Conservation (phyloP, 2,113 vertebrate species). For the Spea multiplicata region DNA sequence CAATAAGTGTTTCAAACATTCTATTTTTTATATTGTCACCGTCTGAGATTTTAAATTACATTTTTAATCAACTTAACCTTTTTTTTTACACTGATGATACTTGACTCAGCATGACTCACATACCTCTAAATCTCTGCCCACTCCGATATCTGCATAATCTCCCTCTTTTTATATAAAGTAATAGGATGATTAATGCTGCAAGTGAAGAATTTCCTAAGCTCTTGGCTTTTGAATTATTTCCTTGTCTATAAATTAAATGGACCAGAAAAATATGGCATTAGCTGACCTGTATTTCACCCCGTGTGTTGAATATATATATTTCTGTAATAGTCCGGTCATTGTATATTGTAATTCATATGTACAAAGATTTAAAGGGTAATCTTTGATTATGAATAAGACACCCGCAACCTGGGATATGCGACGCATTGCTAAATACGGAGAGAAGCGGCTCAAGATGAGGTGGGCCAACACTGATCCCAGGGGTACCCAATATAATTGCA, state of each 20-base stretch:
- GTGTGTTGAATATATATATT: not conserved
- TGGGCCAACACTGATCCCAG: too few species aligned
- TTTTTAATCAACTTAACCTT: constrained; percentile 6
- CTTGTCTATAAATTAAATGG: not conserved
- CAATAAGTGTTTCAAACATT: not conserved
- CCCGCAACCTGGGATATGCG: too few species aligned
- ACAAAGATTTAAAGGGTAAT: too few species aligned
- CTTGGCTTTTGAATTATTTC: not conserved
- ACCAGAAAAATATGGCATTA: not conserved
- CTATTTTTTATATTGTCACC: not conserved
- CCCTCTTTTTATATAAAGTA: not conserved
- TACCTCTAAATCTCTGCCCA: not conserved
- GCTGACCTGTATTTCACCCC: not conserved
- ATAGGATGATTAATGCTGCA: constrained; percentile 5
- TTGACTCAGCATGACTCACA: not conserved
- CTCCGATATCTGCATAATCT: constrained; percentile 3
- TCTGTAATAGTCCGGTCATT: too few species aligned
- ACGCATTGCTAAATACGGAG: too few species aligned
- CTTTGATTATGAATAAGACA: too few species aligned
- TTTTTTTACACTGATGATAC: constrained; percentile 4
- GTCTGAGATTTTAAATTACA: not conserved
- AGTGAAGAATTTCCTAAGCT: not conserved
- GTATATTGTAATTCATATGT: too few species aligned
- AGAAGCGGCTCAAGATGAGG: too few species aligned
- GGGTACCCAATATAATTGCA: too few species aligned